A percentile compares a stretch with the other conserved stretches of the same genome.
Evolutionary conservation across 1,140 invertebrate species (phyloP).

Genomic region (Lordiphosa clarofinis): DNA sequence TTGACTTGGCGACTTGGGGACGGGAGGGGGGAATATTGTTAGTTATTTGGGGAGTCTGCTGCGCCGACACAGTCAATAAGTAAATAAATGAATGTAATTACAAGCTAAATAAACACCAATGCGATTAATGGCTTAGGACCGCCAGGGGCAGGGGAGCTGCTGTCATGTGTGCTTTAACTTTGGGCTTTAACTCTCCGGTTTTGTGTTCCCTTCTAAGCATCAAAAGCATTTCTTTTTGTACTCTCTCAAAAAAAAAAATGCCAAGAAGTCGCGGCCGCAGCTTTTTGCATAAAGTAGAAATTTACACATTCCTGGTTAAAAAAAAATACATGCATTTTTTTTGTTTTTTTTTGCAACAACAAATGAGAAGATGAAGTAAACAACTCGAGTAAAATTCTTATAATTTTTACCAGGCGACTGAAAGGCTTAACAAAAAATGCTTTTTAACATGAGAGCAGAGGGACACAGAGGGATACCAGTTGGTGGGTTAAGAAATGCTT

Average conservation of each 20-base stretch:
- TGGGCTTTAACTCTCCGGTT: slow-evolving; percentile 3
- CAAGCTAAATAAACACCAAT: slow-evolving; percentile 79
- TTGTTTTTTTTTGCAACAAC: slow-evolving; percentile 13
- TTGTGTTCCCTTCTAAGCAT: slow-evolving; percentile 2
- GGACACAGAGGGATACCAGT: neutral
- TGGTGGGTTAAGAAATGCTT: slow-evolving; percentile 33
- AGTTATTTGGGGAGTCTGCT: slow-evolving; percentile 54
- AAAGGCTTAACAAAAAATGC: slow-evolving; percentile 76
- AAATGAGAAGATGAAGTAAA: slow-evolving; percentile 36
- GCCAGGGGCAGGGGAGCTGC: neutral
- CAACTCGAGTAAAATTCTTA: slow-evolving; percentile 75
- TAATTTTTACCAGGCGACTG: slow-evolving; percentile 63
- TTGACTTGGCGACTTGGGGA: neutral
- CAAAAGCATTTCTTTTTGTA: slow-evolving; percentile 7
- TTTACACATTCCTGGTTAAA: slow-evolving; percentile 65
- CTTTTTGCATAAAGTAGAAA: slow-evolving; percentile 70
- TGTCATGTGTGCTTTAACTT: slow-evolving; percentile 4
- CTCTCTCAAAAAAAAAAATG: slow-evolving; percentile 23
- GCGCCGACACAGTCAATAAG: slow-evolving; percentile 76
- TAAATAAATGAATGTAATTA: slow-evolving; percentile 80
- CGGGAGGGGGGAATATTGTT: slow-evolving; percentile 47
- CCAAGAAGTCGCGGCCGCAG: slow-evolving; percentile 68
- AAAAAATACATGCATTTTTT: slow-evolving; percentile 5
- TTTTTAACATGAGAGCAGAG: slow-evolving; percentile 45
- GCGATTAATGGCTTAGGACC: slow-evolving; percentile 68